Evolutionary conservation across 1,140 invertebrate species (phyloP).

Genomic region (Drosophila jambulina): DNA sequence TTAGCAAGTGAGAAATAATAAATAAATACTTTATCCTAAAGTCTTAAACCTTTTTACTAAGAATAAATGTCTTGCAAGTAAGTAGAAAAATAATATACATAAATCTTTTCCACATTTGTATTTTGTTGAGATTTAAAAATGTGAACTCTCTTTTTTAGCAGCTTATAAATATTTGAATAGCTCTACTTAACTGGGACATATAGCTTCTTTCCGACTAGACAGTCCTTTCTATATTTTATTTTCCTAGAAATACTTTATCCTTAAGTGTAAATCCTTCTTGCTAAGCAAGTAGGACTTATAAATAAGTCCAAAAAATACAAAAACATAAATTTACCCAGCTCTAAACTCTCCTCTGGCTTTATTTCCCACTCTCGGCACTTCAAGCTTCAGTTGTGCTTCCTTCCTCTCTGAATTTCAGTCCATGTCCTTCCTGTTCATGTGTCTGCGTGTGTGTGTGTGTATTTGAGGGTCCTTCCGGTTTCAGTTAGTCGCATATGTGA

Average conservation of each 20-base stretch:
- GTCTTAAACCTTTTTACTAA: no score
- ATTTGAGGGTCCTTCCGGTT: conserved; percentile 36
- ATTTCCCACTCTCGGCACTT: neutral
- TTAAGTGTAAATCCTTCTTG: neutral
- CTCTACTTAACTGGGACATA: no score
- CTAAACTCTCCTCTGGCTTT: neutral
- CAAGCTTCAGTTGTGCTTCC: conserved; percentile 18
- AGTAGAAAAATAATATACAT: no score
- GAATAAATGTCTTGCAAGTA: no score
- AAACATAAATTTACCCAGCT: neutral
- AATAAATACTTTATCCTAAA: no score
- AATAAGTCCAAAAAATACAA: neutral
- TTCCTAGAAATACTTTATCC: neutral
- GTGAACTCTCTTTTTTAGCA: no score
- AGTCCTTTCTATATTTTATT: neutral
- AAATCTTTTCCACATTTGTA: no score
- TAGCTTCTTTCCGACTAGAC: no score
- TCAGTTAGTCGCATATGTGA: conserved; percentile 47
- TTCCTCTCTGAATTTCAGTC: conserved; percentile 18
- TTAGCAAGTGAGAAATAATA: no score
- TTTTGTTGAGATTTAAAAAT: no score
- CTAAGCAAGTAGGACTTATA: neutral
- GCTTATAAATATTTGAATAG: no score
- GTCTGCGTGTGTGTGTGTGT: conserved; percentile 12
- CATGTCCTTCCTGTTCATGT: conserved; percentile 9